These are phyloP conservation scores for Schizothorax lantsangensis DNA, from an alignment of 2,797 vertebrate genomes.

Conservation along the genomic window DNA sequence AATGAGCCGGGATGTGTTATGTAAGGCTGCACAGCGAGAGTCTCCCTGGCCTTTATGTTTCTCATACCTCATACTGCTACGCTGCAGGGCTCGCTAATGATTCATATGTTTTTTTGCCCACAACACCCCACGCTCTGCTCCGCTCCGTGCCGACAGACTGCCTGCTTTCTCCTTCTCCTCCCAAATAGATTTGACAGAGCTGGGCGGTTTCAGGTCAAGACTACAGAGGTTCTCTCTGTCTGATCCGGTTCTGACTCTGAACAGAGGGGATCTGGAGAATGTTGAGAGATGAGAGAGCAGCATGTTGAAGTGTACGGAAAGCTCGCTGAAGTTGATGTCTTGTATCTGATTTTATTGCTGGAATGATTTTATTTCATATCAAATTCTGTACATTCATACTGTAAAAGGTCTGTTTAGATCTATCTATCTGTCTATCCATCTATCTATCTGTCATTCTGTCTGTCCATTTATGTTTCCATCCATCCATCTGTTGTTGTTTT, in stretches of 20 bases:
- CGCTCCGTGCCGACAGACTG: slow-evolving; percentile 12
- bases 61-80: slow-evolving; percentile 63
- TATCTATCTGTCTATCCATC: slow-evolving; percentile 18
- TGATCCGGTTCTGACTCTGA: slow-evolving; percentile 9
- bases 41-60: slow-evolving; percentile 58
- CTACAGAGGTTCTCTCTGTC: neutral
- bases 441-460: neutral
- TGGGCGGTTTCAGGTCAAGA: slow-evolving; percentile 17
- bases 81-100: slow-evolving; percentile 70
- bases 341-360: neutral
- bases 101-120: slow-evolving; percentile 73
- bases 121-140: neutral
- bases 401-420: neutral
- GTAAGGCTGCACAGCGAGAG: slow-evolving; percentile 49
- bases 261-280: neutral
- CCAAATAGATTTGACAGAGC: slow-evolving; percentile 28
- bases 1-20: slow-evolving; percentile 20
- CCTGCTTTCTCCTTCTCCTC: slow-evolving; percentile 33
- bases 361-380: neutral
- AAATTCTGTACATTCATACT: neutral
- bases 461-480: neutral
- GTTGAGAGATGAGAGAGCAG: neutral
- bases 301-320: neutral
- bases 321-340: neutral
- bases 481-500: neutral